These are phyloP conservation scores for Chymomyza costata DNA, from an alignment of 1,140 invertebrate species.

Conservation along the genomic window DNA sequence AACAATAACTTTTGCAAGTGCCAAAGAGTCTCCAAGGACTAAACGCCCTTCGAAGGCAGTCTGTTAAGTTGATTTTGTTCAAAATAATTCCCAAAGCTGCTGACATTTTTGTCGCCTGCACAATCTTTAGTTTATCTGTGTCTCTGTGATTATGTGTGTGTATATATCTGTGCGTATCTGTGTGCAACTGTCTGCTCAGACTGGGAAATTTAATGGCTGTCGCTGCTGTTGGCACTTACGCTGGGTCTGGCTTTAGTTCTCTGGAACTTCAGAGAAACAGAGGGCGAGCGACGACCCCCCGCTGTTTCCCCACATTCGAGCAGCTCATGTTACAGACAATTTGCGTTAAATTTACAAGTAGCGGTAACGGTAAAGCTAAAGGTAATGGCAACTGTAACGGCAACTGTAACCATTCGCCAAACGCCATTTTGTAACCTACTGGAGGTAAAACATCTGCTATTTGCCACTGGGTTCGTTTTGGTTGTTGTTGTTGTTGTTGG, in stretches of 20 bases:
- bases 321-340: slow-evolving; percentile 69
- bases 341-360: slow-evolving; percentile 71
- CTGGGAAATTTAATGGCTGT: slow-evolving; percentile 68
- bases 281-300: slow-evolving; percentile 2
- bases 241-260: too few relatives aligned
- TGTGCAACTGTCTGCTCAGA: slow-evolving; percentile 27
- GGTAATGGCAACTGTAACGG: too few relatives aligned
- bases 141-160: too few relatives aligned
- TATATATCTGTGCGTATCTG: slow-evolving; percentile 1
- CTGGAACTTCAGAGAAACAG: slow-evolving; percentile 11
- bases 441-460: too few relatives aligned
- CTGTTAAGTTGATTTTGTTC: too few relatives aligned
- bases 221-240: slow-evolving; percentile 55
- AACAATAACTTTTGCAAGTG: too few relatives aligned
- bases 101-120: slow-evolving; percentile 49
- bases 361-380: too few relatives aligned
- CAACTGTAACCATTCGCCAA: slow-evolving; percentile 47
- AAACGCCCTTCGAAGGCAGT: too few relatives aligned
- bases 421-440: too few relatives aligned
- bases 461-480: too few relatives aligned
- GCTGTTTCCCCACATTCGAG: slow-evolving; percentile 37
- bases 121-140: slow-evolving; percentile 37
- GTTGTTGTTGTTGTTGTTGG: slow-evolving; percentile 9
- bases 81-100: slow-evolving; percentile 12
- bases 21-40: too few relatives aligned